Evolutionary conservation across 1,140 invertebrate species (phyloP).

Genomic region (Notospermus geniculatus): DNA sequence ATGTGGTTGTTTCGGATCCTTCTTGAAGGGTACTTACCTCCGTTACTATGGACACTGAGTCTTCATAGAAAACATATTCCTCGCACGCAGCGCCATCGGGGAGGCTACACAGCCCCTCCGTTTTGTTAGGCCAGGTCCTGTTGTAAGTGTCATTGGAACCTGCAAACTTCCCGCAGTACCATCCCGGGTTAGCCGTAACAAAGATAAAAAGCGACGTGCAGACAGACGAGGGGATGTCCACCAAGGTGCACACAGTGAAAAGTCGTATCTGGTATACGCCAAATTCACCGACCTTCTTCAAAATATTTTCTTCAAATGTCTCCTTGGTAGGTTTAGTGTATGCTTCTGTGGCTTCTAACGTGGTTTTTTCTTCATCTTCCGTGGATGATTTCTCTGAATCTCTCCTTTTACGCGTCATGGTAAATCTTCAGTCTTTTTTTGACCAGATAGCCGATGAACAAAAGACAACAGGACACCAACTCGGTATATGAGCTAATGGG

Average conservation of each 20-base stretch:
- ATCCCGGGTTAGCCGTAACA: not conserved
- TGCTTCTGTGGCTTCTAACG: too few relatives aligned
- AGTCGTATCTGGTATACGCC: not conserved
- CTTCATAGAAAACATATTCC: not conserved
- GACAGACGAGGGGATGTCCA: not conserved
- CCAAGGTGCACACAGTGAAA: not conserved
- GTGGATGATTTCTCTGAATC: too few relatives aligned
- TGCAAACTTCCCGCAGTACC: not conserved
- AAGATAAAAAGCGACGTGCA: not conserved
- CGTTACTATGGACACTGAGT: not conserved
- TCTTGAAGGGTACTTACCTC: not conserved
- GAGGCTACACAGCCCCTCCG: not conserved
- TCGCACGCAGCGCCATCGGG: not conserved
- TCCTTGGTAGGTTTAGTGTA: too few relatives aligned
- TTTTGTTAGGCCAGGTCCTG: not conserved
- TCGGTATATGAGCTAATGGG: too few relatives aligned
- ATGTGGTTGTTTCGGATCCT: too few relatives aligned
- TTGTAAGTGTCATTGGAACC: not conserved
- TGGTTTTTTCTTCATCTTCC: too few relatives aligned
- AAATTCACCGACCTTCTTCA: conserved; percentile 4
- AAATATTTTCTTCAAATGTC: not conserved
- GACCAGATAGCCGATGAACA: too few relatives aligned
- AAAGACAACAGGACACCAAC: too few relatives aligned
- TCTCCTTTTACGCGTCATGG: too few relatives aligned
- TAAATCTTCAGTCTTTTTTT: too few relatives aligned